Conservation (phyloP, 2,113 vertebrate species). For the Isurus oxyrinchus region DNA sequence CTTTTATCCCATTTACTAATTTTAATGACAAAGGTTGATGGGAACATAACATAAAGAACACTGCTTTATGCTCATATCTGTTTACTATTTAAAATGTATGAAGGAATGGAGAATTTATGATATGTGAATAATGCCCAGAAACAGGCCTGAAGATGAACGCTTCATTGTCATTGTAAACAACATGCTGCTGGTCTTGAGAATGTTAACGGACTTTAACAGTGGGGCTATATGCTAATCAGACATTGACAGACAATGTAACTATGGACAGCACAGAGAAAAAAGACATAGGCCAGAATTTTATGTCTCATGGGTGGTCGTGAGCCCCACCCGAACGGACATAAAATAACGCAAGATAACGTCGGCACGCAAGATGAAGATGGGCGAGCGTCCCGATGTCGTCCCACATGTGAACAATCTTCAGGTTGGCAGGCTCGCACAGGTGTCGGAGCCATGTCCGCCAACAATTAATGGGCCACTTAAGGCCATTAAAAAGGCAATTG, state of each 20-base stretch:
- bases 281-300: neutral
- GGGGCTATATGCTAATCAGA: neutral
- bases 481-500: no score
- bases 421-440: no score
- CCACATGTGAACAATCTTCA: no score
- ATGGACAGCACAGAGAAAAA: neutral
- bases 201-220: neutral
- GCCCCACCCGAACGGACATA: no score
- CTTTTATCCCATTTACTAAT: neutral
- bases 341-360: no score
- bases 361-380: no score
- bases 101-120: neutral
- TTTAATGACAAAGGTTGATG: neutral
- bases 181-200: neutral
- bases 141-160: neutral
- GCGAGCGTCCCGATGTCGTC: no score
- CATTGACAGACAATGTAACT: neutral
- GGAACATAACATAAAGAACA: neutral
- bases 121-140: neutral
- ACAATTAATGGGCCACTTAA: no score
- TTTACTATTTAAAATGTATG: neutral
- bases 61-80: neutral
- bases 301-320: no score
- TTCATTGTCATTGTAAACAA: neutral
- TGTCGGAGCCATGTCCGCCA: no score